Conservation (phyloP, 2,797 vertebrate genomes). For the Lepus oiostolus region DNA sequence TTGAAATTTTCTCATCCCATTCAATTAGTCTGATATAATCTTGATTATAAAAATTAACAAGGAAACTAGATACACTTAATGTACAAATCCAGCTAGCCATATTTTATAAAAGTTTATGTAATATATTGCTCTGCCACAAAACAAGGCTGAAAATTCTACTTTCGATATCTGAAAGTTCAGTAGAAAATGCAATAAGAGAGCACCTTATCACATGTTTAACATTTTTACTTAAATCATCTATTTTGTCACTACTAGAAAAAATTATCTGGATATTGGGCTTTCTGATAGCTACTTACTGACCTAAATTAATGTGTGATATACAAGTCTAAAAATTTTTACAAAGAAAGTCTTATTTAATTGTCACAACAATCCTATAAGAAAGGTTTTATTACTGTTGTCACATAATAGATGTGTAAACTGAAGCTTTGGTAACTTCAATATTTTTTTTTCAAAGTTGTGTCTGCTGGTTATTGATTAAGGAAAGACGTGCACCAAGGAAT, state of each 20-base stretch:
- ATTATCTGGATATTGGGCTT: background rate
- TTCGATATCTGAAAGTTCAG: background rate
- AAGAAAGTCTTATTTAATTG: background rate
- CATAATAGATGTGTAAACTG: background rate
- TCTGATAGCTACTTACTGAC: background rate
- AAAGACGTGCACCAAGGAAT: background rate
- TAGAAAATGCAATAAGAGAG: background rate
- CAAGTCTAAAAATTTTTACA: background rate
- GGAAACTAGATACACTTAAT: background rate
- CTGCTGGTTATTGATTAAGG: background rate
- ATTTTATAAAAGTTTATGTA: slow-evolving; percentile 17
- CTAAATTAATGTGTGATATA: background rate
- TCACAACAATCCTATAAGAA: background rate
- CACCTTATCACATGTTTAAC: background rate
- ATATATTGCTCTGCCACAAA: background rate
- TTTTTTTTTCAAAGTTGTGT: background rate
- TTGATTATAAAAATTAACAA: background rate
- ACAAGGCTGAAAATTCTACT: background rate
- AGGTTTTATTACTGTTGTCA: background rate
- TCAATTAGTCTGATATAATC: background rate
- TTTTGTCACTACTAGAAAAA: background rate
- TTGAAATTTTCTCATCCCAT: background rate
- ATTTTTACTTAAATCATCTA: background rate
- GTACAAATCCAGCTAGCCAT: background rate
- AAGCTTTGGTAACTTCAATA: background rate